Evolutionary conservation across 1,140 invertebrate genomes (phyloP).

Genomic region (Trinorchestia longiramus): DNA sequence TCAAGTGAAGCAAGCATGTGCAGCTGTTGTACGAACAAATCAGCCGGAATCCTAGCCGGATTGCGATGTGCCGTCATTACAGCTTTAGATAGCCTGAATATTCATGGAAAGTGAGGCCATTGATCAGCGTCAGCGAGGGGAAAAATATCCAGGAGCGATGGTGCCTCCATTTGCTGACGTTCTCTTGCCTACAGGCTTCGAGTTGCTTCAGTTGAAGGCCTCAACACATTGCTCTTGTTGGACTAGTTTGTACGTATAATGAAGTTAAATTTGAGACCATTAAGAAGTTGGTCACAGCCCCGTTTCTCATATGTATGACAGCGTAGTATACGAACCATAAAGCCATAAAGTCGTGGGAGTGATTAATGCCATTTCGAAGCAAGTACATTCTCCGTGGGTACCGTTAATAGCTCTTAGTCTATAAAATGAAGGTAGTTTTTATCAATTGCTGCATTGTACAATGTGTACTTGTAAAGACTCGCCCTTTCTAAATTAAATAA

Average conservation of each 20-base stretch:
- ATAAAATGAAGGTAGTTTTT: not conserved
- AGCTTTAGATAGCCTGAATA: constrained; percentile 54
- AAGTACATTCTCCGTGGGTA: not conserved
- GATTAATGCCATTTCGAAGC: not conserved
- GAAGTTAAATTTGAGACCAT: constrained; percentile 42
- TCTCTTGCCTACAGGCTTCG: not conserved
- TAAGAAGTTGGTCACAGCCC: not conserved
- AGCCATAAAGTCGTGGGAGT: not conserved
- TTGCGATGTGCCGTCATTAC: constrained; percentile 53
- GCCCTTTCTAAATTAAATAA: not conserved
- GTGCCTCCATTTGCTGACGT: constrained; percentile 50
- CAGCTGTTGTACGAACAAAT: constrained; percentile 47
- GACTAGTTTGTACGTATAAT: constrained; percentile 31
- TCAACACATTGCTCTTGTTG: constrained; percentile 37
- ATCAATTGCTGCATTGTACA: not conserved
- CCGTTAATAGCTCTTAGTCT: not conserved
- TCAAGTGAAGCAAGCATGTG: constrained; percentile 16
- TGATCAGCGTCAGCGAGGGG: constrained; percentile 53
- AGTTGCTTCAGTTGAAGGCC: not conserved
- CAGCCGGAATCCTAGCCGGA: constrained; percentile 50
- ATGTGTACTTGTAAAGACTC: not conserved
- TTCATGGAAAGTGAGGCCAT: constrained; percentile 53
- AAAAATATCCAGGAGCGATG: constrained; percentile 51
- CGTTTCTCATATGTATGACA: constrained; percentile 3
- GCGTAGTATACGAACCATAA: not conserved